phyloP scores from a whole-genome alignment of 2,113 vertebrate genomes.

The Picathartes gymnocephalus region DNA sequence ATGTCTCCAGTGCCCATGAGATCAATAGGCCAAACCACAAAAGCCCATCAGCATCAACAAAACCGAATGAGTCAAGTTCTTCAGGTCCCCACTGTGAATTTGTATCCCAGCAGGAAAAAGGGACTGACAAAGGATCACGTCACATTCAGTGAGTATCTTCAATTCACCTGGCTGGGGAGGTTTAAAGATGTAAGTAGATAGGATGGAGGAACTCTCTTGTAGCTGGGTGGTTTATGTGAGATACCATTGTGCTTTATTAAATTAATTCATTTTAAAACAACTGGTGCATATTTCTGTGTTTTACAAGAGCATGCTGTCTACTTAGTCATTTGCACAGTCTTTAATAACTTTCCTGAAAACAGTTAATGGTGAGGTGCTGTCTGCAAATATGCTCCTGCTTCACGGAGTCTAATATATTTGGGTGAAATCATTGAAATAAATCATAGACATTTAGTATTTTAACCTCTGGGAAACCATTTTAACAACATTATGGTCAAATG shows the following conservation, averaged over 20 bases:
- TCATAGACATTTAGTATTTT: neutral
- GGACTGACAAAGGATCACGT: slow-evolving; percentile 82
- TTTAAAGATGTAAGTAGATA: neutral
- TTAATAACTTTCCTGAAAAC: neutral
- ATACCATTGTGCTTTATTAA: neutral
- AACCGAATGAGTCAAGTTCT: slow-evolving; percentile 92
- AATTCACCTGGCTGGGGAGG: neutral
- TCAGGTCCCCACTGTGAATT: slow-evolving; percentile 88
- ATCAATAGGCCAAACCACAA: slow-evolving; percentile 76
- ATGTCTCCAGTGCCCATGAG: slow-evolving; percentile 90
- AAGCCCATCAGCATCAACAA: slow-evolving; percentile 79
- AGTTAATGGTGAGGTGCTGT: neutral
- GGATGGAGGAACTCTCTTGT: neutral
- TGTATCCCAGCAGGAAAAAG: slow-evolving; percentile 89
- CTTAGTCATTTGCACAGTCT: neutral
- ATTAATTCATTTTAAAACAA: neutral
- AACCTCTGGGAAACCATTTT: neutral
- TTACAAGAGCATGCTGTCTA: accelerated
- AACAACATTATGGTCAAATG: neutral
- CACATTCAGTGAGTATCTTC: slow-evolving; percentile 77
- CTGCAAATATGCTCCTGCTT: neutral
- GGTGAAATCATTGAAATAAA: neutral
- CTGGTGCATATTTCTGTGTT: neutral
- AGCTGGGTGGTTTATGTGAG: neutral
- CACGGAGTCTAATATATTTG: neutral